A percentile compares a stretch with the other conserved stretches of the same genome.
Evolutionary conservation across 2,113 vertebrate genomes (phyloP).

Genomic region (Trachemys scripta): DNA sequence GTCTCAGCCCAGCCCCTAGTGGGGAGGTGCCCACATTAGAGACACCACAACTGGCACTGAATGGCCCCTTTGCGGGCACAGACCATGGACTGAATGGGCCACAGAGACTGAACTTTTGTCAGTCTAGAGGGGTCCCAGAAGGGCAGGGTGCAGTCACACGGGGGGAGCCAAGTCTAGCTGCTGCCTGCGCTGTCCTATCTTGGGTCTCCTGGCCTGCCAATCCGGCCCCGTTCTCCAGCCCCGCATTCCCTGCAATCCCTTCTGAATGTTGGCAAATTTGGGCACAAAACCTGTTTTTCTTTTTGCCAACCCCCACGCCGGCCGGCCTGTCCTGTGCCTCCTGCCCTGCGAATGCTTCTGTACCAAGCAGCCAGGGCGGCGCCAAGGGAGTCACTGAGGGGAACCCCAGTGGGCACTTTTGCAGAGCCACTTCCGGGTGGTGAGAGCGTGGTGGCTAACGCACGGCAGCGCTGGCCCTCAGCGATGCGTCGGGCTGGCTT

Average conservation of each 20-base stretch:
- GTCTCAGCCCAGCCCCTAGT: not conserved
- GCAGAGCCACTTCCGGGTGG: not conserved
- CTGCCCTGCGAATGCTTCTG: not conserved
- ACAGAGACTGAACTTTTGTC: not conserved
- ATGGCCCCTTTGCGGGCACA: not conserved
- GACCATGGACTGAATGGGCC: not conserved
- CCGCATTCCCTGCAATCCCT: too few relatives aligned
- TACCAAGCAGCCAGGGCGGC: not conserved
- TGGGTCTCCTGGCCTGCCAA: not conserved
- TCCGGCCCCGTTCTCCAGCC: not conserved
- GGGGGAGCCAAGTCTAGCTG: not conserved
- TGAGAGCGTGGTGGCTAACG: fast-evolving
- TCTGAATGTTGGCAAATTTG: not conserved
- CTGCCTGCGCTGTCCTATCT: not conserved
- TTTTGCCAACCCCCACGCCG: too few relatives aligned
- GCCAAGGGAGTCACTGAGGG: not conserved
- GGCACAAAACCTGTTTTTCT: not conserved
- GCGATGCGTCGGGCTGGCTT: not conserved
- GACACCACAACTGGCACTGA: not conserved
- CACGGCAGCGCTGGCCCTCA: not conserved
- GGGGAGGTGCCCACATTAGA: not conserved
- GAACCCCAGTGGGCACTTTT: not conserved
- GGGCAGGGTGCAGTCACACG: not conserved
- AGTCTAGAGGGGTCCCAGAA: not conserved
- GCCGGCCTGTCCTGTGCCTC: too few relatives aligned